Percentiles rank a stretch among this genome's conserved stretches.
Evolutionary conservation across 1,140 invertebrate genomes (phyloP).

Genomic region (Aphaenogaster ashmeadi): DNA sequence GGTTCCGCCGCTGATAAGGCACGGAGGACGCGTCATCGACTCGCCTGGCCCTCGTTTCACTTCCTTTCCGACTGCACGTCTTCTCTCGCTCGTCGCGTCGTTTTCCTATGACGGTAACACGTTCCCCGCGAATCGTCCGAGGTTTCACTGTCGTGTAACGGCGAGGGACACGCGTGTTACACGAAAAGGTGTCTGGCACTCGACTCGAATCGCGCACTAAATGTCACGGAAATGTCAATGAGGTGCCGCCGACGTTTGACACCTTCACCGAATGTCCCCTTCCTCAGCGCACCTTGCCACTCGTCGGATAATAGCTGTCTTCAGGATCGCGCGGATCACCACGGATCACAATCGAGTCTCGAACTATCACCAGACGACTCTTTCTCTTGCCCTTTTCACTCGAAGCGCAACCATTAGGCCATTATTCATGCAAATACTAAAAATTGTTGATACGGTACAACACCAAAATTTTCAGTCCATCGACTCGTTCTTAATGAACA

Average conservation of each 20-base stretch:
- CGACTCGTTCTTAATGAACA: neutral
- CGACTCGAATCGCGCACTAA: conserved; percentile 74
- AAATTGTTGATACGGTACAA: neutral
- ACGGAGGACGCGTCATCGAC: conserved; percentile 75
- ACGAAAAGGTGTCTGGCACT: conserved; percentile 65
- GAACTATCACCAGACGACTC: conserved; percentile 14
- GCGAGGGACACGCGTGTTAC: conserved; percentile 62
- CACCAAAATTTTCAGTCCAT: neutral
- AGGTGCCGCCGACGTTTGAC: conserved; percentile 75
- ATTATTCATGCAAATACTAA: neutral
- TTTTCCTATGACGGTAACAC: neutral
- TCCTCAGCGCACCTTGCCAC: conserved; percentile 60
- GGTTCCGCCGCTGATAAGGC: conserved; percentile 75
- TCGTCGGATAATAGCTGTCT: conserved; percentile 11
- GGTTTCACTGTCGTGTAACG: neutral
- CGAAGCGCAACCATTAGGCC: neutral
- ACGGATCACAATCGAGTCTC: conserved; percentile 35
- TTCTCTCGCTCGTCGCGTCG: neutral
- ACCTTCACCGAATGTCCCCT: conserved; percentile 76
- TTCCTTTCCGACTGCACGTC: conserved; percentile 21
- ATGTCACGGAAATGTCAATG: conserved; percentile 82
- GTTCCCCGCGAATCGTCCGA: neutral
- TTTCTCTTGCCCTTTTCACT: conserved; percentile 28
- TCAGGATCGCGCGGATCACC: conserved; percentile 2
- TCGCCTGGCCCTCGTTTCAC: conserved; percentile 40